Evolutionary conservation across 2,888 invertebrate genomes (phyloP), one percentile per base, ranked within the genome.

Genomic region (Heliconius charithonia): DNA sequence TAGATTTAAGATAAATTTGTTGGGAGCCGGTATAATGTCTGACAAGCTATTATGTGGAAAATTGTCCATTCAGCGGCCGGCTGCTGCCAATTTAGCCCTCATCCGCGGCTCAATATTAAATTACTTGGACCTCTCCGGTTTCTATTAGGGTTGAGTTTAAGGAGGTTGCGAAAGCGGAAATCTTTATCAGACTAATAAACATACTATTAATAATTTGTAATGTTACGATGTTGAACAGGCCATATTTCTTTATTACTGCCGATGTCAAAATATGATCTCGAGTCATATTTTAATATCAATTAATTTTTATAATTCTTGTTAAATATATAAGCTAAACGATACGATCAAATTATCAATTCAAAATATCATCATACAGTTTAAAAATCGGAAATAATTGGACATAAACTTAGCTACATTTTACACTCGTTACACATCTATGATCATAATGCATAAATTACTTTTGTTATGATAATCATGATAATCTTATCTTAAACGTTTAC

Each of bases 1-100:
- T 69, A 76, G 51, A 65, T 76, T 80, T 29, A 75, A 77, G 80
- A 76, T 75, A 80, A 81, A 80, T 81, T 80, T 77, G 79, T 78
- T 79, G 75, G 73, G 79, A 76, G 75, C 69, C 25, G 75, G 77
- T 81, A 80, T 81, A 78, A 80, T 78, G 80, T 66, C 83, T 86
- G 85, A 85, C 84, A 82, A 84, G 88, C 88, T 90, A 89, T 89
- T 90, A 87, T 89, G 87, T 88, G 86, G 91, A 91, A 92, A 92
- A 91, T 91, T 90, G 92, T 88, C 91, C 91, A 90, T 91, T 91
- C 88, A 89, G 85, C 90, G 93, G 89, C 93, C 94, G 94, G 94
- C 92, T 93, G 93, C 87, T 88, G 87, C 90, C 94, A 93, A 93
- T 94, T 94, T 93, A 87, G 84, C 85, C 87, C 89, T 90, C 92